Conservation (phyloP, 2,113 vertebrate genomes). For the Silurus asotus region DNA sequence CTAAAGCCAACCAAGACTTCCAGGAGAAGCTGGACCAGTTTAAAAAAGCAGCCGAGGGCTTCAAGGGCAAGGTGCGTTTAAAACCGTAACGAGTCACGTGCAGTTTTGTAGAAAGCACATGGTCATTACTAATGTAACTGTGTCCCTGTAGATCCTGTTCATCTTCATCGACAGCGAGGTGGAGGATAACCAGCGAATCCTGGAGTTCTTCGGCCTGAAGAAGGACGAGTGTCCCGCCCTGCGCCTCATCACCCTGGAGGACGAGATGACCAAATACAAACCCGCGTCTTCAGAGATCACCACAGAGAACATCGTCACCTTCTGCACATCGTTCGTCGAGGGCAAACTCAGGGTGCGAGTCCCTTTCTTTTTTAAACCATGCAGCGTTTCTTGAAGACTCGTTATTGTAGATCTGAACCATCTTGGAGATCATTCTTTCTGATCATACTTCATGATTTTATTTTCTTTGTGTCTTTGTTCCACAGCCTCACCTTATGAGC, state of each 20-base stretch:
- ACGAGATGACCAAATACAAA: conserved; percentile 99
- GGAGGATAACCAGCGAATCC: conserved; percentile 93
- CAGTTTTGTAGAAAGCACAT: too few species aligned
- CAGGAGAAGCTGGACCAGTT: conserved; percentile 88
- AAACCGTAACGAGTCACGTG: too few species aligned
- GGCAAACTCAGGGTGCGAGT: conserved; percentile 91
- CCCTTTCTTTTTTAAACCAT: background rate
- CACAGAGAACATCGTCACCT: conserved; percentile 81
- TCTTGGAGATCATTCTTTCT: background rate
- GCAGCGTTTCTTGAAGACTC: background rate
- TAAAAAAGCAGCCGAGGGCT: conserved; percentile 84
- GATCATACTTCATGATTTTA: background rate
- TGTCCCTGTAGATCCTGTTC: conserved; percentile 86
- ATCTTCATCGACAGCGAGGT: conserved; percentile 97
- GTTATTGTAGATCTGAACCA: background rate
- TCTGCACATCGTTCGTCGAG: conserved; percentile 86
- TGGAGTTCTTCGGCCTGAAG: conserved; percentile 97
- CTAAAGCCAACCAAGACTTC: conserved; percentile 84
- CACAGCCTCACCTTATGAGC: conserved; percentile 95
- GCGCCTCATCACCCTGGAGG: conserved; percentile 94
- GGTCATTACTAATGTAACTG: too few species aligned
- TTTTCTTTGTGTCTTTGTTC: background rate
- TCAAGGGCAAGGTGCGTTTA: conserved; percentile 86
- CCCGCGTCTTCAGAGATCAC: conserved; percentile 82
- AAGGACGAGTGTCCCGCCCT: conserved; percentile 95